Evolutionary conservation across 1,140 invertebrate genomes (phyloP).

Genomic region (Drosophila cardini): DNA sequence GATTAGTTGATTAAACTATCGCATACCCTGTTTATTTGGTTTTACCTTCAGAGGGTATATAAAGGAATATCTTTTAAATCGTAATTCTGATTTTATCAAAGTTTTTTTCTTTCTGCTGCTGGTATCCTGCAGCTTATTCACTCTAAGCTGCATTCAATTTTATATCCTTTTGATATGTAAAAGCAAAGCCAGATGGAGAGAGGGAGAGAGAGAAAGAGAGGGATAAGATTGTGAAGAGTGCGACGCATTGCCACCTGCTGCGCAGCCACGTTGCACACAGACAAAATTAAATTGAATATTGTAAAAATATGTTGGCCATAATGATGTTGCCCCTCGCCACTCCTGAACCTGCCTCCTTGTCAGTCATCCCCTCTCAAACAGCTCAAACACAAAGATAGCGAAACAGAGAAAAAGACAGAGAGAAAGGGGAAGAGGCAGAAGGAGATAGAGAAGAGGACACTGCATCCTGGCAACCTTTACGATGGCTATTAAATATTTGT

Average conservation of each 20-base stretch:
- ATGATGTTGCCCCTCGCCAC: conserved; percentile 43
- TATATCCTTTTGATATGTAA: conserved; percentile 10
- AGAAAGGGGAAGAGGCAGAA: neutral
- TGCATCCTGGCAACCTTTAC: conserved; percentile 48
- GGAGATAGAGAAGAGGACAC: conserved; percentile 5
- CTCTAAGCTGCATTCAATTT: conserved; percentile 59
- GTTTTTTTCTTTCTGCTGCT: conserved; percentile 21
- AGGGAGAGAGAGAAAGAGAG: neutral
- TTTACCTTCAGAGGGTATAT: neutral
- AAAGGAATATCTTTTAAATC: conserved; percentile 26
- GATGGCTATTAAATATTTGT: conserved; percentile 74
- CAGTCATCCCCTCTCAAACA: conserved; percentile 4
- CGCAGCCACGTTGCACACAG: conserved; percentile 44
- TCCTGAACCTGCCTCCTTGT: neutral
- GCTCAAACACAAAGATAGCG: neutral
- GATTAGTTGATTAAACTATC: neutral
- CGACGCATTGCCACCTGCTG: conserved; percentile 24
- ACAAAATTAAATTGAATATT: conserved; percentile 80
- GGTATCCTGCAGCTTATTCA: conserved; percentile 35
- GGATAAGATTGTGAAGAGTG: neutral
- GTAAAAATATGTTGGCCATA: conserved; percentile 80
- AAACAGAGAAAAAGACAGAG: neutral
- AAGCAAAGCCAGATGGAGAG: too few relatives aligned
- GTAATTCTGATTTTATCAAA: conserved; percentile 19
- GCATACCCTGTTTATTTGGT: neutral